phyloP scores from a whole-genome alignment of 2,797 vertebrate genomes.

The Sebastes vulpes region DNA sequence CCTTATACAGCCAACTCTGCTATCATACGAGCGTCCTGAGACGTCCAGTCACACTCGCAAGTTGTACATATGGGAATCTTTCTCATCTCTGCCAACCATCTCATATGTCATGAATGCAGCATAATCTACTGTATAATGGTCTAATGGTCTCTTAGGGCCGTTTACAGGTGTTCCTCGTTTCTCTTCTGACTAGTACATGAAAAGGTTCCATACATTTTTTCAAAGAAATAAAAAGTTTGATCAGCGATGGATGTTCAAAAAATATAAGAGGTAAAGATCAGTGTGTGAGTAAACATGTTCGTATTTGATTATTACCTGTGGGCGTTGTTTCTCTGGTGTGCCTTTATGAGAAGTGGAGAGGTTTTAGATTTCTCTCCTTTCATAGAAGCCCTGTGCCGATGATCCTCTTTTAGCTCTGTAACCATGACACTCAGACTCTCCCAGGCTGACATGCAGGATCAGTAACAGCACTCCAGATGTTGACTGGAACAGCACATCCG shows the following conservation, averaged over 20 bases:
- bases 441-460: slow-evolving; percentile 36
- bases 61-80: neutral
- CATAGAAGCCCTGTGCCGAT: slow-evolving; percentile 55
- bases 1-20: neutral
- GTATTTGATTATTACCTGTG: slow-evolving; percentile 44
- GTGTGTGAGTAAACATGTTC: slow-evolving; percentile 1
- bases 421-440: slow-evolving; percentile 75
- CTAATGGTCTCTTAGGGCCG: neutral
- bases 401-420: slow-evolving; percentile 77
- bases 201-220: neutral
- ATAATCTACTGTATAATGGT: neutral
- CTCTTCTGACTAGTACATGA: slow-evolving; percentile 4
- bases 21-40: neutral
- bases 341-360: slow-evolving; percentile 56
- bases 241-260: slow-evolving; percentile 3
- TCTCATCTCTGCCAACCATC: neutral
- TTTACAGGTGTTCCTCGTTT: neutral
- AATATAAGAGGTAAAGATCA: neutral
- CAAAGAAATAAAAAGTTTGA: slow-evolving; percentile 16
- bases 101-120: neutral
- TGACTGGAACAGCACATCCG: slow-evolving; percentile 42
- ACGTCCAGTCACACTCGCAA: neutral
- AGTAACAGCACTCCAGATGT: slow-evolving; percentile 46
- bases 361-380: slow-evolving; percentile 67
- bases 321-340: slow-evolving; percentile 45